Percentiles rank a stretch among this genome's conserved stretches.
Evolutionary conservation across 2,888 invertebrate genomes (phyloP).

Genomic region (Drosophila kambysellisi): DNA sequence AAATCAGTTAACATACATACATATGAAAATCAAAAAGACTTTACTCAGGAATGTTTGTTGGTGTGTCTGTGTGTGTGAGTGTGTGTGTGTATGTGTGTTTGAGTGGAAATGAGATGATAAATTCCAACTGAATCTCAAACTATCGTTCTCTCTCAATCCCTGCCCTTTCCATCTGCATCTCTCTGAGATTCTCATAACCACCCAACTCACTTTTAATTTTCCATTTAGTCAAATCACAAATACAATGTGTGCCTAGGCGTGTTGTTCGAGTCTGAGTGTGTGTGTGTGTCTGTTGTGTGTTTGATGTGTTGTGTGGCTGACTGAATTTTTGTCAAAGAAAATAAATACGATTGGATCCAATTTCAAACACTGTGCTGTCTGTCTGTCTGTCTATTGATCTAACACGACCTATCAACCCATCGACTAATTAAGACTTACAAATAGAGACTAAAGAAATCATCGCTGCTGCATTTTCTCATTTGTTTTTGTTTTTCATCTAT

Average conservation of each 20-base stretch:
- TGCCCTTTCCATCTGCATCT: constrained; percentile 14
- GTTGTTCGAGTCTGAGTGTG: constrained; percentile 17
- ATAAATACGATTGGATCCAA: constrained; percentile 58
- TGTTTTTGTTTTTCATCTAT: constrained; percentile 21
- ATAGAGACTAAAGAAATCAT: constrained; percentile 59
- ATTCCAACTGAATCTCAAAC: constrained; percentile 15
- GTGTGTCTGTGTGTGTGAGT: constrained; percentile 24
- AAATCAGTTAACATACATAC: constrained; percentile 39
- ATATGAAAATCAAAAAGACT: constrained; percentile 68
- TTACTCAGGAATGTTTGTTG: constrained; percentile 70
- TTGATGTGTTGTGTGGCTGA: constrained; percentile 30
- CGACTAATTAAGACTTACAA: constrained; percentile 50
- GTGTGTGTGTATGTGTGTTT: constrained; percentile 33
- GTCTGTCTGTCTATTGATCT: constrained; percentile 21
- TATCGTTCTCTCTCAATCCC: constrained; percentile 3
- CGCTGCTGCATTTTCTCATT: constrained; percentile 32
- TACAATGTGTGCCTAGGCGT: constrained; percentile 54
- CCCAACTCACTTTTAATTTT: constrained; percentile 40
- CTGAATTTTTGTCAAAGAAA: constrained; percentile 43
- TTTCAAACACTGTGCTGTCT: constrained; percentile 40
- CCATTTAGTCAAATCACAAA: constrained; percentile 65
- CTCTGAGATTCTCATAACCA: constrained; percentile 44
- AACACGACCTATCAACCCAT: constrained; percentile 29
- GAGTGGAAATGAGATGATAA: constrained; percentile 24
- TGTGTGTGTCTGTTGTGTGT: constrained; percentile 20